Percentiles rank a stretch among this genome's conserved stretches.
Evolutionary conservation across 1,140 invertebrate genomes (phyloP).

Genomic region (Drosophila nasuta): DNA sequence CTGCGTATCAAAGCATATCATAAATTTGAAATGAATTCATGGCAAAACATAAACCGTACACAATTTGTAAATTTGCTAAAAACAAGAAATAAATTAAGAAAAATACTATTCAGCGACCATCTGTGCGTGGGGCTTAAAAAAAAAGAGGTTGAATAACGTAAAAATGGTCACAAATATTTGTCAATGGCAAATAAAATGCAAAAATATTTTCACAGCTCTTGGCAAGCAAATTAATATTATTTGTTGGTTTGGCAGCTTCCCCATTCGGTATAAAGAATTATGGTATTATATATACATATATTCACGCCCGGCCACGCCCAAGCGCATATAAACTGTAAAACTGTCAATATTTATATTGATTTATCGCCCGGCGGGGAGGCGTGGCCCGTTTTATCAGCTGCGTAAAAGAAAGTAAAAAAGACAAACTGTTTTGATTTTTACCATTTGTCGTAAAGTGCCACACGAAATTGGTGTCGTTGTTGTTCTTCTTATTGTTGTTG

Average conservation of each 20-base stretch:
- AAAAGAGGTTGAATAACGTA: neutral
- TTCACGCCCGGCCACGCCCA: conserved; percentile 32
- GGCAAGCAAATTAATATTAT: conserved; percentile 32
- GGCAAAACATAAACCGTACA: neutral
- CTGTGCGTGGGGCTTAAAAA: neutral
- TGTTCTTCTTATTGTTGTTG: neutral
- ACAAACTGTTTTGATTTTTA: conserved; percentile 28
- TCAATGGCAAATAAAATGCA: conserved; percentile 21
- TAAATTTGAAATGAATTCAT: neutral
- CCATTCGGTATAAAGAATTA: conserved; percentile 15
- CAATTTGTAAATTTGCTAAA: neutral
- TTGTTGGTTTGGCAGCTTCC: conserved; percentile 12
- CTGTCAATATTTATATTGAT: conserved; percentile 73
- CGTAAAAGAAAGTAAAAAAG: conserved; percentile 7
- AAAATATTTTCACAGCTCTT: conserved; percentile 18
- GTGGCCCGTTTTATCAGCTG: conserved; percentile 41
- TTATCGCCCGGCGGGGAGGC: conserved; percentile 40
- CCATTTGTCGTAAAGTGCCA: conserved; percentile 43
- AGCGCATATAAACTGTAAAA: conserved; percentile 44
- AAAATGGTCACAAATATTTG: conserved; percentile 33
- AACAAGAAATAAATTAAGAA: neutral
- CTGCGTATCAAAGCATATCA: neutral
- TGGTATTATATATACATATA: conserved; percentile 21
- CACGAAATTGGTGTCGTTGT: conserved; percentile 33
- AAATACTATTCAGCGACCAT: neutral